Evolutionary conservation across 2,113 vertebrate genomes (phyloP).

Genomic region (Corythoichthys intestinalis): DNA sequence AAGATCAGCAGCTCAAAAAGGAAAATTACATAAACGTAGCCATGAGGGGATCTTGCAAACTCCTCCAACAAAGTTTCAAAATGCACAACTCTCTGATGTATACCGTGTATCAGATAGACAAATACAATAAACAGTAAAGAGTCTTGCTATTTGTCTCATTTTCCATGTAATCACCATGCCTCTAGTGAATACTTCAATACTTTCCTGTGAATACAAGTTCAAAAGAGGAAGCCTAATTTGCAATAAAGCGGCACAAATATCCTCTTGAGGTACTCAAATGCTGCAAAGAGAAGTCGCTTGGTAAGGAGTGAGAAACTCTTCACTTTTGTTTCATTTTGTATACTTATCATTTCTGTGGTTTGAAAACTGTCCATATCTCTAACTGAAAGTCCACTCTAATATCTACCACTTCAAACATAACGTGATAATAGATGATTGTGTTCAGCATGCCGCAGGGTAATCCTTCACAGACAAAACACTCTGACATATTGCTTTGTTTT

Average conservation of each 20-base stretch:
- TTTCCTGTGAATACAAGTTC: conserved; percentile 39
- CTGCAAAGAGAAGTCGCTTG: conserved; percentile 36
- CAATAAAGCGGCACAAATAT: conserved; percentile 49
- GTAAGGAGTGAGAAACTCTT: conserved; percentile 44
- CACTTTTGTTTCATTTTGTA: conserved; percentile 61
- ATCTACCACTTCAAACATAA: conserved; percentile 64
- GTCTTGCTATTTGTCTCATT: conserved; percentile 25
- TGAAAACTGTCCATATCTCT: conserved; percentile 51
- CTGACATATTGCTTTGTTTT: conserved; percentile 57
- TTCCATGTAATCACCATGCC: conserved; percentile 39
- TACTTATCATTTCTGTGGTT: conserved; percentile 38
- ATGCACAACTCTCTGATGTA: conserved; percentile 1
- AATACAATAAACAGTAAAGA: conserved; percentile 36
- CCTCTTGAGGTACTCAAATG: conserved; percentile 36
- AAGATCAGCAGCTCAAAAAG: conserved; percentile 5
- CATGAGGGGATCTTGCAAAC: conserved; percentile 16
- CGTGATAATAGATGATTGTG: conserved; percentile 67
- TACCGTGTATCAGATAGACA: conserved; percentile 4
- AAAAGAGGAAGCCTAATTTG: conserved; percentile 43
- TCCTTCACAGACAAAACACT: conserved; percentile 67
- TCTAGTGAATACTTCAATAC: conserved; percentile 41
- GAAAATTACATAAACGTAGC: not conserved
- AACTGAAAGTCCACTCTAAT: conserved; percentile 56
- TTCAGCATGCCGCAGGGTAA: conserved; percentile 56
- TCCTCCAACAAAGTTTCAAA: conserved; percentile 1